Base-by-base conservation (phyloP, 1,140 invertebrate species). In the Schlechtendalia chinensis region DNA sequence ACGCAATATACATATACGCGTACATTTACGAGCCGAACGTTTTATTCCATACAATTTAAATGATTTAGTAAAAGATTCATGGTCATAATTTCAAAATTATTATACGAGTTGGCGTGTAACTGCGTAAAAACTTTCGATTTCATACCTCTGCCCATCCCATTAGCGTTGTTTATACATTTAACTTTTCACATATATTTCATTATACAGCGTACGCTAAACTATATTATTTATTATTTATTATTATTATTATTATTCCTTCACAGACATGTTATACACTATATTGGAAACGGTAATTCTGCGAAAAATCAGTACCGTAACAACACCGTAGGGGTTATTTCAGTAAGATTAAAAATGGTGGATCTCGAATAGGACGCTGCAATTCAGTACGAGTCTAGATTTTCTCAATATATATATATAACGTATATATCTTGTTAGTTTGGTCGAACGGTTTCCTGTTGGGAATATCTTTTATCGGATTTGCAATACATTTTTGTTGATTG, bases 71-170 rank as follows among this genome's bases (percentile, higher is more conserved):
- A 69, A 72, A 54, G 69, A 54, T 47, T 29, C 12, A 14, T 29
- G 5, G 53, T 72, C 69, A 54, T 72, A 72, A 72, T 72, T 72
- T n/a, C 27, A 54, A 29, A 72, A 72, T 54, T 72, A 72, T 72
- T 72, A 54, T 29, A 72, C 24, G 24, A 19, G 47, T 72, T 29
- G 3, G 10, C 14, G 69, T 54, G 27, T 27, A 72, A 72, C 54
- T 72, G 47, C 24, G 50, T 72, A 72, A 72, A 72, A 72, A 72
- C 69, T 54, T 72, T 54, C 17, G 24, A 72, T 72, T 72, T 54
- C 47, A 72, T 72, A 72, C 24, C 45, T 69, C 22, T 69, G 45
- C 67, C 45, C n/a, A 17, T 5, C 12, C 24, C 27, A 72, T 72
- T 72, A 72, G 22, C 17, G 27, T 72, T 10, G 17, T 72, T 72